A percentile compares a stretch with the other conserved stretches of the same genome.
These are phyloP conservation scores for Naso thynnoides DNA, from an alignment of 2,797 vertebrate species.

Conservation along the genomic window DNA sequence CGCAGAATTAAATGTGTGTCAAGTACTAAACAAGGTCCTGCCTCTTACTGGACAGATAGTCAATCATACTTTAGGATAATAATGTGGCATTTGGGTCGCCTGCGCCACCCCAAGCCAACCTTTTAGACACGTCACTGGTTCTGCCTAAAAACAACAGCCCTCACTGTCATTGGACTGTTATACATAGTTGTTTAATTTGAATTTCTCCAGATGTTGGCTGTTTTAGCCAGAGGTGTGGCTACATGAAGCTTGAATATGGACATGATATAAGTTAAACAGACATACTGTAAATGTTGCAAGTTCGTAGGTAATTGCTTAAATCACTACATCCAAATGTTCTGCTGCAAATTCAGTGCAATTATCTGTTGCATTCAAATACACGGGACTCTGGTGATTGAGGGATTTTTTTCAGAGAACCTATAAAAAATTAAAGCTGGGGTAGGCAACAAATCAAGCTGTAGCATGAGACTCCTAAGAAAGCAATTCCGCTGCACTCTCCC, in stretches of 20 bases:
- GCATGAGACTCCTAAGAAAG: no score
- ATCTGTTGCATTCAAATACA: not conserved
- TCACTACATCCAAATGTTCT: not conserved
- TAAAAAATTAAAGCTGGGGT: no score
- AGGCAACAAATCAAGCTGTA: no score
- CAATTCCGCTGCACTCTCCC: no score
- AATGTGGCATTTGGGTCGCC: no score
- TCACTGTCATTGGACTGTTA: not conserved
- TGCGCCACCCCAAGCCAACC: no score
- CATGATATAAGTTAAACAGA: not conserved
- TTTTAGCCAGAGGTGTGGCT: slow-evolving; percentile 18
- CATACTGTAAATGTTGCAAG: not conserved
- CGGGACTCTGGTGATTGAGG: not conserved
- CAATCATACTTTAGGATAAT: no score
- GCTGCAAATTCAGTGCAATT: not conserved
- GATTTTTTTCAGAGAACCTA: not conserved
- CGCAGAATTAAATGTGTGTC: no score
- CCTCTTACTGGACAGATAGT: no score
- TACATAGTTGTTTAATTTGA: not conserved
- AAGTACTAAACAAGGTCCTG: no score
- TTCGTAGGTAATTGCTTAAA: not conserved
- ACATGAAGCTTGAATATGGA: not conserved
- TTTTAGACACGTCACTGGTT: no score
- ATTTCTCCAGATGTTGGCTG: slow-evolving; percentile 17
- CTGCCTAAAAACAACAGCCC: not conserved